Conservation (phyloP, 2,797 vertebrate genomes). For the Tiaroga cobitis region DNA sequence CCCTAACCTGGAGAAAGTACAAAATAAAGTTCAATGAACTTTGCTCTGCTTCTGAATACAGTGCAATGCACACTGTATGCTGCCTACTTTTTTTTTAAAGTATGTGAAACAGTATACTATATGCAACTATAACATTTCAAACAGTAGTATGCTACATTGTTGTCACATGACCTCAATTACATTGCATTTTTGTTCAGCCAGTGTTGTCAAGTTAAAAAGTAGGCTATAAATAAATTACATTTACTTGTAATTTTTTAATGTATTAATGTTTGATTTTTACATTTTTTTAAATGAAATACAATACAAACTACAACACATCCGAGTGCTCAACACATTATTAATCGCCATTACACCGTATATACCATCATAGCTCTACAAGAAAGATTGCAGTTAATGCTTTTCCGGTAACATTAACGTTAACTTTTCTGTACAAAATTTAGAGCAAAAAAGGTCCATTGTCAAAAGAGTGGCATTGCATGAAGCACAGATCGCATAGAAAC, state of each 20-base stretch:
- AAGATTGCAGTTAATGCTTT: not conserved
- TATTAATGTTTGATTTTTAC: too few relatives aligned
- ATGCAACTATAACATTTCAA: not conserved
- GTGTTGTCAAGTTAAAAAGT: not conserved
- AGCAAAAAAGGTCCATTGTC: not conserved
- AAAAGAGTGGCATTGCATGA: not conserved
- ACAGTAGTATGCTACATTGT: not conserved
- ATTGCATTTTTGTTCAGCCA: not conserved
- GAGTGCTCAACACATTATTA: not conserved
- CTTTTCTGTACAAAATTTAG: not conserved
- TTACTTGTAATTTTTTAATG: too few relatives aligned
- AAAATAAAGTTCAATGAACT: not conserved
- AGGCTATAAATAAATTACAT: too few relatives aligned
- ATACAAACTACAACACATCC: too few relatives aligned
- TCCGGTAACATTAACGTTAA: not conserved
- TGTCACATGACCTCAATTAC: not conserved
- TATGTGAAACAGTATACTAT: not conserved
- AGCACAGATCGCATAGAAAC: not conserved
- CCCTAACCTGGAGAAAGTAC: slow-evolving; percentile 76
- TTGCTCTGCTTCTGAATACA: not conserved
- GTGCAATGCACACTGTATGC: not conserved
- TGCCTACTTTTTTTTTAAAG: not conserved
- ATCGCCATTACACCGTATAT: not conserved
- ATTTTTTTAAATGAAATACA: too few relatives aligned
- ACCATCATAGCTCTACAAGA: not conserved